Conservation (phyloP, 2,888 invertebrate genomes). For the Drosophila paramelanica region DNA sequence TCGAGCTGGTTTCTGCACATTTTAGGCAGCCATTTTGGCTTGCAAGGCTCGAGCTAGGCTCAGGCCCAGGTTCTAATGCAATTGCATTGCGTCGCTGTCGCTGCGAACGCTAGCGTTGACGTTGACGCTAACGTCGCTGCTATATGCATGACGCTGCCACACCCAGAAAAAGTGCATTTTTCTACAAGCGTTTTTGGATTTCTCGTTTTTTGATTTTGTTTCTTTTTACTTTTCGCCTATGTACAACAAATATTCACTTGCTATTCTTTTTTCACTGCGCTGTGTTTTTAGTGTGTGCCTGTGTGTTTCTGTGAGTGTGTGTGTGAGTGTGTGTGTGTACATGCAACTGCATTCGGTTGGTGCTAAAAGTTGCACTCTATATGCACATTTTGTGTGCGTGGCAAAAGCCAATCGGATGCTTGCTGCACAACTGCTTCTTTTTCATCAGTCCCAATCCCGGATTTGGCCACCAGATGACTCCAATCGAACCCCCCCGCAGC, state of each 20-base stretch:
- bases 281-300: constrained; percentile 36
- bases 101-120: constrained; percentile 24
- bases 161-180: constrained; percentile 84
- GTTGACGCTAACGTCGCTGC: constrained; percentile 22
- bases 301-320: constrained; percentile 16
- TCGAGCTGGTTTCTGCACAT: constrained; percentile 35
- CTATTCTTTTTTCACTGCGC: constrained; percentile 62
- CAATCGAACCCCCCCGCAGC: background rate
- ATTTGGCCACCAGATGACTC: constrained; percentile 20
- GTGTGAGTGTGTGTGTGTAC: constrained; percentile 30
- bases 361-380: constrained; percentile 83
- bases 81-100: constrained; percentile 43
- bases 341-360: constrained; percentile 82
- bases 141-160: constrained; percentile 73
- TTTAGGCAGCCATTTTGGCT: constrained; percentile 62
- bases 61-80: constrained; percentile 63
- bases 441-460: constrained; percentile 51
- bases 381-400: constrained; percentile 81
- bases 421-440: constrained; percentile 65
- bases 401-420: constrained; percentile 78
- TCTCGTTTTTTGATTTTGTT: constrained; percentile 49
- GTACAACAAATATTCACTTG: constrained; percentile 75
- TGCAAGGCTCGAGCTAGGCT: constrained; percentile 45
- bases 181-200: constrained; percentile 74
- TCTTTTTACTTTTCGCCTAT: constrained; percentile 55